Evolutionary conservation across 1,140 invertebrate species (phyloP).

Genomic region (Kradibia gibbosae): DNA sequence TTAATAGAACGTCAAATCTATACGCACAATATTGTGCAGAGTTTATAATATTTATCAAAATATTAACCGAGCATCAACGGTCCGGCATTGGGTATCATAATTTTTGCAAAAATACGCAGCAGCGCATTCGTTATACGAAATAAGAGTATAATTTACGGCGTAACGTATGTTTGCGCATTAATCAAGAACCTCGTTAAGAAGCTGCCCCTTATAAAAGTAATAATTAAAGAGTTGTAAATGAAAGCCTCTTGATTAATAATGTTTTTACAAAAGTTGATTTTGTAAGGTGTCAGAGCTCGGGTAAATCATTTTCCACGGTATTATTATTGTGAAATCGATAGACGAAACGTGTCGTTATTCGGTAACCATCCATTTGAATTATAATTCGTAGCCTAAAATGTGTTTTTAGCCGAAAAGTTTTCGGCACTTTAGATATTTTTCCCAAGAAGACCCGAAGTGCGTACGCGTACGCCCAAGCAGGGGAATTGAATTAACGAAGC

Average conservation of each 20-base stretch:
- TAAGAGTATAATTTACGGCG: background rate
- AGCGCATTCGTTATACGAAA: background rate
- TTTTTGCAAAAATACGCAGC: background rate
- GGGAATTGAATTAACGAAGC: constrained; percentile 43
- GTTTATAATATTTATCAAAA: too few relatives aligned
- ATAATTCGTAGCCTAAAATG: constrained; percentile 11
- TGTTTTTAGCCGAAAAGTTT: constrained; percentile 4
- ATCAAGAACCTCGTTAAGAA: background rate
- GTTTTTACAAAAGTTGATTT: background rate
- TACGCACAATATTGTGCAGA: too few relatives aligned
- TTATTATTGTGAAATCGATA: background rate
- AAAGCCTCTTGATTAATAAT: background rate
- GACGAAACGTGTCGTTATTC: constrained; percentile 14
- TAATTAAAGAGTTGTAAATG: background rate
- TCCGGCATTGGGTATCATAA: background rate
- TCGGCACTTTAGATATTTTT: too few relatives aligned
- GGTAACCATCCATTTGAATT: background rate
- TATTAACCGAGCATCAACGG: too few relatives aligned
- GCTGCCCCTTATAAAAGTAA: background rate
- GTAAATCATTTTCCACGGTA: constrained; percentile 16
- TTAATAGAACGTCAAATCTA: too few relatives aligned
- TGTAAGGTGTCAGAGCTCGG: background rate
- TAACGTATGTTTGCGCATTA: background rate
- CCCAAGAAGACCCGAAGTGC: background rate
- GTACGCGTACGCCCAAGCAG: background rate